These are phyloP conservation scores for Hylomyscus alleni DNA, from an alignment of 2,797 vertebrate species.

Conservation along the genomic window DNA sequence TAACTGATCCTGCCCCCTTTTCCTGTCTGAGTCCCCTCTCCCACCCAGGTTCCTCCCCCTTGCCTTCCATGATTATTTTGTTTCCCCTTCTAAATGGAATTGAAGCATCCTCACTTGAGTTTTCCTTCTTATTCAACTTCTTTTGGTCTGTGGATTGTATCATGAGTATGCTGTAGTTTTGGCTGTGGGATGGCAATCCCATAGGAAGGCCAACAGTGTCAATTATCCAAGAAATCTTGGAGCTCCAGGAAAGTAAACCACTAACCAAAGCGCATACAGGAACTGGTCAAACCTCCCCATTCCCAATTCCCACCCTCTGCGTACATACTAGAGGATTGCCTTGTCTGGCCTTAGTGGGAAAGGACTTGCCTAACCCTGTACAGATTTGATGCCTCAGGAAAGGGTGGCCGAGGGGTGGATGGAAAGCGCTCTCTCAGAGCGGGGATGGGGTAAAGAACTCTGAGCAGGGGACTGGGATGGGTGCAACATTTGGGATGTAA, in stretches of 20 bases:
- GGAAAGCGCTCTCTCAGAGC: not conserved
- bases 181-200: not conserved
- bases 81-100: not conserved
- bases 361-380: not conserved
- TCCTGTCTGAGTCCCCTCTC: not conserved
- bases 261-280: not conserved
- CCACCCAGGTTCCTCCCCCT: not conserved
- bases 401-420: not conserved
- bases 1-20: not conserved
- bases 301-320: not conserved
- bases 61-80: not conserved
- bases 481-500: not conserved
- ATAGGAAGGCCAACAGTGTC: not conserved
- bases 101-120: not conserved
- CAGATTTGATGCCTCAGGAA: not conserved
- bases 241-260: not conserved
- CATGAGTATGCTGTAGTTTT: not conserved
- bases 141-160: not conserved
- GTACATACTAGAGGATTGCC: not conserved
- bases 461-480: not conserved
- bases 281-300: rapidly evolving
- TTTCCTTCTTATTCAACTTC: not conserved
- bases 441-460: not conserved
- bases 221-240: not conserved
- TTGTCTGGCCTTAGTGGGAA: not conserved